Percentiles rank a stretch among this genome's conserved stretches.
phyloP scores from a whole-genome alignment of 2,888 invertebrate species.

The Endotricha flammealis region DNA sequence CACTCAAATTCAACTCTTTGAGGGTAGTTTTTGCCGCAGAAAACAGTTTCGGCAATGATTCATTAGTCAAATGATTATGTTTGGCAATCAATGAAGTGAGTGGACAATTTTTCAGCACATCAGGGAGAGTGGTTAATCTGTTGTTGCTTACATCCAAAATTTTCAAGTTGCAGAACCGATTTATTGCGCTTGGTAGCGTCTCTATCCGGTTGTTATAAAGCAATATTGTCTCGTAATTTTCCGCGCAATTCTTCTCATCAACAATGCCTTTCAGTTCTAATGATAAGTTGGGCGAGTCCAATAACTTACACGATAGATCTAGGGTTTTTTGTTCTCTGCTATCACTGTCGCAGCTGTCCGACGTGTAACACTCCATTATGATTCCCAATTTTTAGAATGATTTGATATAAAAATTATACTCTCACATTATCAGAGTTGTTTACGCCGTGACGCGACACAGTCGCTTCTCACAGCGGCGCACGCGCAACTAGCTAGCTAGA shows the following conservation, averaged over 20 bases:
- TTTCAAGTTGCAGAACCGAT: conserved; percentile 84
- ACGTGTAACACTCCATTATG: conserved; percentile 87
- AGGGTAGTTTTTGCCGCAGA: conserved; percentile 79
- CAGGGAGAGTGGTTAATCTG: conserved; percentile 85
- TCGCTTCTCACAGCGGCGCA: conserved; percentile 42
- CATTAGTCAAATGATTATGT: conserved; percentile 91
- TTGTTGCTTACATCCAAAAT: conserved; percentile 93
- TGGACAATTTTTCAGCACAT: conserved; percentile 85
- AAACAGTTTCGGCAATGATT: conserved; percentile 93
- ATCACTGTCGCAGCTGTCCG: conserved; percentile 90
- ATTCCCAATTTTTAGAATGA: neutral
- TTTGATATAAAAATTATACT: conserved; percentile 12
- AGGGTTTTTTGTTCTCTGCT: conserved; percentile 83
- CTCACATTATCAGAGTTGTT: conserved; percentile 42
- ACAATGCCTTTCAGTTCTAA: conserved; percentile 79
- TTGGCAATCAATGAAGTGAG: conserved; percentile 90
- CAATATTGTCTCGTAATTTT: conserved; percentile 84
- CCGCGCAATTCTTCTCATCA: conserved; percentile 77
- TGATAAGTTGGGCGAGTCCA: conserved; percentile 78
- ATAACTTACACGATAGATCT: conserved; percentile 75
- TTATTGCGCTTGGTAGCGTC: conserved; percentile 80
- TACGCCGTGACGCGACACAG: conserved; percentile 18
- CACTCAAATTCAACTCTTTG: conserved; percentile 95
- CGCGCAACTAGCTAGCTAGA: conserved; percentile 57
- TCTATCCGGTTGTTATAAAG: conserved; percentile 92